phyloP scores from a whole-genome alignment of 1,140 invertebrate species.

The Musca vetustissima region DNA sequence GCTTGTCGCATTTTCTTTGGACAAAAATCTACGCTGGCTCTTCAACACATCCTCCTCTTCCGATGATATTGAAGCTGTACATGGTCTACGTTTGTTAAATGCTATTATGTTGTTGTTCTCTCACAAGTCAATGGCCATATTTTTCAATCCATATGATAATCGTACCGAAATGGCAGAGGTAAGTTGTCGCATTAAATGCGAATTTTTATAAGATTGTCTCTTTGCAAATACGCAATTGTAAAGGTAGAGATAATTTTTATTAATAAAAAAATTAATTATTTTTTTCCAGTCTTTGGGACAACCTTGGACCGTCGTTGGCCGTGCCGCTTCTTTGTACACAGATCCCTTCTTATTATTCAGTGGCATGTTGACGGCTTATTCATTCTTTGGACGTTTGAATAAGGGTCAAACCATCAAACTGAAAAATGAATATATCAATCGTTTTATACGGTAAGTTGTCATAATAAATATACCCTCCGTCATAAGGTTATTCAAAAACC shows the following conservation, averaged over 20 bases:
- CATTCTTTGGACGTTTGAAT: conserved; percentile 62
- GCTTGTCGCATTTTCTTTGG: conserved; percentile 63
- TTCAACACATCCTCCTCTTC: conserved; percentile 57
- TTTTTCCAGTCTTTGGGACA: conserved; percentile 58
- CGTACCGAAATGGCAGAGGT: conserved; percentile 66
- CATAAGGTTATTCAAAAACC: too few relatives aligned
- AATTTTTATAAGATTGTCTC: background rate
- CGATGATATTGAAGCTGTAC: conserved; percentile 63
- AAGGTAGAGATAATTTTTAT: conserved; percentile 15
- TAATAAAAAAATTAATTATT: conserved; percentile 10
- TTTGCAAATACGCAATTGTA: background rate
- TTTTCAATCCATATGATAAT: conserved; percentile 66
- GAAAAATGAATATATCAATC: conserved; percentile 64
- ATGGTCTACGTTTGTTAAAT: conserved; percentile 66
- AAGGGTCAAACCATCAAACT: conserved; percentile 61
- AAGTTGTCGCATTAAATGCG: conserved; percentile 24
- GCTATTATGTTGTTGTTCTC: conserved; percentile 64
- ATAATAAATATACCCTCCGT: too few relatives aligned
- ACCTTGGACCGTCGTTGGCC: conserved; percentile 65
- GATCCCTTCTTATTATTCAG: conserved; percentile 70
- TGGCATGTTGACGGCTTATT: conserved; percentile 64
- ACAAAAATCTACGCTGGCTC: conserved; percentile 62
- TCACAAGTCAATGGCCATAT: conserved; percentile 68
- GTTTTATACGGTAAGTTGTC: conserved; percentile 60
- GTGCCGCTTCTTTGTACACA: conserved; percentile 67